Conservation (phyloP, 23 tunicate genomes). For the Ascidia mentula region DNA sequence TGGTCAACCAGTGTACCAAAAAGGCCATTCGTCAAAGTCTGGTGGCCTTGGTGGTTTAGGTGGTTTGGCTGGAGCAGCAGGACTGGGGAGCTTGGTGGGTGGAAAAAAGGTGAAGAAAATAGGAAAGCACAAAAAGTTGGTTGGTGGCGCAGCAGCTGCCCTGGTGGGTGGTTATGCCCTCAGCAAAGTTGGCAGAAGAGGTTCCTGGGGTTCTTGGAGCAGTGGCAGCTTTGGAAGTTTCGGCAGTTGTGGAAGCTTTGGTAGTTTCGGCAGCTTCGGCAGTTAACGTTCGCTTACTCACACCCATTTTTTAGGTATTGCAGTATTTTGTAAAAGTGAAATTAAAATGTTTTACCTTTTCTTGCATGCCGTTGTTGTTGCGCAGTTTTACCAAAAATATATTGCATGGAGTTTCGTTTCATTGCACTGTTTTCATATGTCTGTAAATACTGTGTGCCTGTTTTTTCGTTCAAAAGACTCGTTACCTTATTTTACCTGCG, state of each 20-base stretch:
- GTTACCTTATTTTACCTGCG: too few species aligned
- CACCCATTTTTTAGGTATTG: too few species aligned
- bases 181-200: slow-evolving; percentile 37
- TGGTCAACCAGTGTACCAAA: slow-evolving; percentile 29
- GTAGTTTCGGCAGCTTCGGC: slow-evolving; percentile 64
- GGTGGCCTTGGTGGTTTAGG: slow-evolving; percentile 56
- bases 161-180: slow-evolving; percentile 68
- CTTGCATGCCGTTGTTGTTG: too few species aligned
- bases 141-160: slow-evolving; percentile 77
- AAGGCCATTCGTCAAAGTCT: slow-evolving; percentile 2
- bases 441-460: too few species aligned
- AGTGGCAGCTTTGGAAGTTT: slow-evolving; percentile 53
- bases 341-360: too few species aligned
- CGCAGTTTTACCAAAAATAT: too few species aligned
- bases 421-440: too few species aligned
- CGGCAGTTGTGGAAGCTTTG: slow-evolving; percentile 66
- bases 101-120: slow-evolving; percentile 42
- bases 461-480: too few species aligned
- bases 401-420: too few species aligned
- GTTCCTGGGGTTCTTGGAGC: slow-evolving; percentile 65
- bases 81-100: slow-evolving; percentile 29
- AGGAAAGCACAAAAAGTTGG: slow-evolving; percentile 53
- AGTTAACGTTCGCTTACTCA: too few species aligned
- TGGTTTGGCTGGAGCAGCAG: slow-evolving; percentile 32
- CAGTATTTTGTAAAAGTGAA: too few species aligned